Conservation (phyloP, 2,113 vertebrate genomes). For the Theristicus caerulescens region DNA sequence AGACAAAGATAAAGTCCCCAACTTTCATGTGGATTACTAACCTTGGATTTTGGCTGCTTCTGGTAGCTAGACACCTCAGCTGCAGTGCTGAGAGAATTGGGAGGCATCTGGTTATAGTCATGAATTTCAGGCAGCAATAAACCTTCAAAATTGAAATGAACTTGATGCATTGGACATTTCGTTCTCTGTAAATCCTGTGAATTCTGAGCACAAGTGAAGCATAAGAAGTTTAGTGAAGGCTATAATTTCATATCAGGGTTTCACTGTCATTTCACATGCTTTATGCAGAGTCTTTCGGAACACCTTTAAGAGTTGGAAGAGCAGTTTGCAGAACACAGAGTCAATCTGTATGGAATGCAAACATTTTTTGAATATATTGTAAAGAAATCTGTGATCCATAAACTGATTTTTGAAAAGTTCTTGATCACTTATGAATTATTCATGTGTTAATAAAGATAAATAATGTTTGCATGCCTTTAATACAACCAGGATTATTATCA, state of each 20-base stretch:
- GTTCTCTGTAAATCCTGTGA: not conserved
- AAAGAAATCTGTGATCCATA: not conserved
- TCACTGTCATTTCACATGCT: not conserved
- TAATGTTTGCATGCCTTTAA: not conserved
- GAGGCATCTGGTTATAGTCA: not conserved
- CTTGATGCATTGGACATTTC: not conserved
- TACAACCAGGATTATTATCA: not conserved
- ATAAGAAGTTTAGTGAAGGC: not conserved
- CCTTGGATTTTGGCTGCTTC: not conserved
- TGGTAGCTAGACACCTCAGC: not conserved
- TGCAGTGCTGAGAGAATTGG: not conserved
- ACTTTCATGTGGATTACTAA: not conserved
- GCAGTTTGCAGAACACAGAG: not conserved
- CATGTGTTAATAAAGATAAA: not conserved
- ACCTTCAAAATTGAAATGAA: slow-evolving; percentile 16
- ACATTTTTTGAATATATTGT: not conserved
- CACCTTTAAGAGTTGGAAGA: not conserved
- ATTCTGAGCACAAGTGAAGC: not conserved
- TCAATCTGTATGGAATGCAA: not conserved
- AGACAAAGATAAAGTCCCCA: not conserved
- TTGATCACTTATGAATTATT: not conserved
- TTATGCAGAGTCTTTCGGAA: not conserved
- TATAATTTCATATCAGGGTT: not conserved
- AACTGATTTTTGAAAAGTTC: not conserved
- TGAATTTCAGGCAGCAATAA: not conserved